A percentile compares a stretch with the other conserved stretches of the same genome.
phyloP scores from a whole-genome alignment of 2,888 invertebrate genomes.

The Synergus japonicus region DNA sequence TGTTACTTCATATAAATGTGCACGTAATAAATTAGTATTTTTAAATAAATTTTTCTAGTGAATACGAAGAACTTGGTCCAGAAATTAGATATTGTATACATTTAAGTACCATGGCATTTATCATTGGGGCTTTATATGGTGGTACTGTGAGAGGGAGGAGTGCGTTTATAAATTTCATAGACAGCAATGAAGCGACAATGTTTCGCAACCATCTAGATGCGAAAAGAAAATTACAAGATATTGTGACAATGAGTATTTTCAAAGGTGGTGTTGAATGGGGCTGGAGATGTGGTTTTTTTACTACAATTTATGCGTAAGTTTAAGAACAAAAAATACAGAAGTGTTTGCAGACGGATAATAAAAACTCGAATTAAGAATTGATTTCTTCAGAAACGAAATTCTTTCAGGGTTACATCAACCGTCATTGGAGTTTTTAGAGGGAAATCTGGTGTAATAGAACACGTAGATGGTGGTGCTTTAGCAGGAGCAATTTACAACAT shows the following conservation, averaged over 20 bases:
- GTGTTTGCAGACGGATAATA: not conserved
- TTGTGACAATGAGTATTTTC: constrained; percentile 84
- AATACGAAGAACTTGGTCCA: constrained; percentile 81
- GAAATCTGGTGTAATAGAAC: constrained; percentile 84
- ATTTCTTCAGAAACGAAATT: constrained; percentile 40
- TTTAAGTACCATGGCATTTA: constrained; percentile 71
- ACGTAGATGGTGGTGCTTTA: constrained; percentile 82
- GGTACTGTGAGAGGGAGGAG: constrained; percentile 80
- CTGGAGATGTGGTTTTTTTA: constrained; percentile 84
- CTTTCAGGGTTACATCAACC: constrained; percentile 82
- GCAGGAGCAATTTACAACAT: constrained; percentile 85
- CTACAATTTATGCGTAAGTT: constrained; percentile 84
- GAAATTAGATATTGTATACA: constrained; percentile 74
- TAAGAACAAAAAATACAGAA: not conserved
- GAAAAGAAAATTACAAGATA: constrained; percentile 86
- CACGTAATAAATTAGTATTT: not conserved
- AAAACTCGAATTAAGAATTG: not conserved
- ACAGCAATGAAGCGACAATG: constrained; percentile 86
- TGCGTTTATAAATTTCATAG: constrained; percentile 84
- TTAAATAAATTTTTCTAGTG: constrained; percentile 77
- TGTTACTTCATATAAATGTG: not conserved
- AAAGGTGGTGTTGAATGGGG: constrained; percentile 86
- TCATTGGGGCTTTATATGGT: constrained; percentile 82
- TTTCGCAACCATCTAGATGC: constrained; percentile 84
- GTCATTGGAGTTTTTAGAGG: constrained; percentile 83